phyloP scores from a whole-genome alignment of 1,140 invertebrate species.

The Vollenhovia emeryi region DNA sequence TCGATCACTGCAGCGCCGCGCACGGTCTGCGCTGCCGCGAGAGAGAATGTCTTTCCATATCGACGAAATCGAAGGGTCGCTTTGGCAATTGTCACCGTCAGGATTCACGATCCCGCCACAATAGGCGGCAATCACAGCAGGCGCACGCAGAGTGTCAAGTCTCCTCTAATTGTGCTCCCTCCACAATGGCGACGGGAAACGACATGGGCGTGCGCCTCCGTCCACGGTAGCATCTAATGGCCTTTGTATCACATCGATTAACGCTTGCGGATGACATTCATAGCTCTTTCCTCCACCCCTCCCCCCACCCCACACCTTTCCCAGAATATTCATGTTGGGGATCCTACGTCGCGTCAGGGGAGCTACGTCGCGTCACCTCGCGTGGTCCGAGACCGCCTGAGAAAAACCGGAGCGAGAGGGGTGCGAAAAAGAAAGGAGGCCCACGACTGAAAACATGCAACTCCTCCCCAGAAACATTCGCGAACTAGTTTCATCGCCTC shows the following conservation, averaged over 20 bases:
- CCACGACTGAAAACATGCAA: constrained; percentile 43
- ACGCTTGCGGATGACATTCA: constrained; percentile 78
- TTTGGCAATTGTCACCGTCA: constrained; percentile 41
- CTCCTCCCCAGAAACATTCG: constrained; percentile 56
- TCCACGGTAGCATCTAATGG: constrained; percentile 70
- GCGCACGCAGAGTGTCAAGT: constrained; percentile 62
- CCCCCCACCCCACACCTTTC: constrained; percentile 3
- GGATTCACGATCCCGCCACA: constrained; percentile 35
- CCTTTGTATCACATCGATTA: constrained; percentile 77
- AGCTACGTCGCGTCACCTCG: constrained; percentile 14
- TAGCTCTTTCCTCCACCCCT: constrained; percentile 54
- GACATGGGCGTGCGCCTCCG: constrained; percentile 73
- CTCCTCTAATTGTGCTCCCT: constrained; percentile 69
- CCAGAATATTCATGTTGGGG: constrained; percentile 67
- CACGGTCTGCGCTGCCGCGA: background rate
- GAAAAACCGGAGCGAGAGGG: constrained; percentile 21
- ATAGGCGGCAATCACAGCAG: constrained; percentile 54
- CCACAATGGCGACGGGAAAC: constrained; percentile 71
- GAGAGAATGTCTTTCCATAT: constrained; percentile 38
- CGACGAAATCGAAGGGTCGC: constrained; percentile 56
- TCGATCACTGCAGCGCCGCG: background rate
- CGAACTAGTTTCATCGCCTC: constrained; percentile 53
- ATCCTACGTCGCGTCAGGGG: background rate
- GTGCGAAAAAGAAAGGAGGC: background rate
- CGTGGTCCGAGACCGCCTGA: constrained; percentile 37